phyloP scores from a whole-genome alignment of 53 echinoderm and acorn worm genomes.

The Glandiceps talaboti region DNA sequence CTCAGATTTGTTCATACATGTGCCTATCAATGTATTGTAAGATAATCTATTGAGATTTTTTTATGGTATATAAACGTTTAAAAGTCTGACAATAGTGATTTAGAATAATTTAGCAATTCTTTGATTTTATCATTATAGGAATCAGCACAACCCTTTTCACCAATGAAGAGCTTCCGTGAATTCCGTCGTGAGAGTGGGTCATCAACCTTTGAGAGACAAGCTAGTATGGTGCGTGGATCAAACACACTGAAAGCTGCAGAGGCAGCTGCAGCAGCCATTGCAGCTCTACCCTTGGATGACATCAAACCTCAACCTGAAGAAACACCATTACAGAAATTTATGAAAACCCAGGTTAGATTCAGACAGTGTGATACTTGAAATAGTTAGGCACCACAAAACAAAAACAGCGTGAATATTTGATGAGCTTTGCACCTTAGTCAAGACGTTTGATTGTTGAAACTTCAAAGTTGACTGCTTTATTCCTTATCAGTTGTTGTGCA shows the following conservation, averaged over 20 bases:
- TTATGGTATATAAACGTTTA: too few relatives aligned
- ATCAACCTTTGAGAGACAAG: conserved; percentile 79
- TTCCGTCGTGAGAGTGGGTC: conserved; percentile 80
- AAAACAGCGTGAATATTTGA: too few relatives aligned
- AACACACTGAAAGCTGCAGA: conserved; percentile 10
- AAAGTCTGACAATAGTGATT: too few relatives aligned
- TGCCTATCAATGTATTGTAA: too few relatives aligned
- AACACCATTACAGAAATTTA: conserved; percentile 62
- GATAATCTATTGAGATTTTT: too few relatives aligned
- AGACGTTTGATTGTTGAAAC: too few relatives aligned
- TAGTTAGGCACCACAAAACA: neutral
- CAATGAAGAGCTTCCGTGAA: conserved; percentile 74
- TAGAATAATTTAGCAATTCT: too few relatives aligned
- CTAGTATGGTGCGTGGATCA: conserved; percentile 55
- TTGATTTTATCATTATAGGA: too few relatives aligned
- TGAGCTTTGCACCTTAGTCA: too few relatives aligned
- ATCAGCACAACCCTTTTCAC: conserved; percentile 58
- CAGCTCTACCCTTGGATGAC: conserved; percentile 59
- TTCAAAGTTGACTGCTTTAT: too few relatives aligned
- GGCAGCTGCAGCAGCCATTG: conserved; percentile 51
- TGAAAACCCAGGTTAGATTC: conserved; percentile 79
- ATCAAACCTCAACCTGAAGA: conserved; percentile 63
- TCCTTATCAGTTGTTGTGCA: too few relatives aligned
- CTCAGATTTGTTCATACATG: too few relatives aligned
- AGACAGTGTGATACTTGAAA: neutral